A percentile compares a stretch with the other conserved stretches of the same genome.
Evolutionary conservation across 2,888 invertebrate species (phyloP).

Genomic region (Trilocha varians): DNA sequence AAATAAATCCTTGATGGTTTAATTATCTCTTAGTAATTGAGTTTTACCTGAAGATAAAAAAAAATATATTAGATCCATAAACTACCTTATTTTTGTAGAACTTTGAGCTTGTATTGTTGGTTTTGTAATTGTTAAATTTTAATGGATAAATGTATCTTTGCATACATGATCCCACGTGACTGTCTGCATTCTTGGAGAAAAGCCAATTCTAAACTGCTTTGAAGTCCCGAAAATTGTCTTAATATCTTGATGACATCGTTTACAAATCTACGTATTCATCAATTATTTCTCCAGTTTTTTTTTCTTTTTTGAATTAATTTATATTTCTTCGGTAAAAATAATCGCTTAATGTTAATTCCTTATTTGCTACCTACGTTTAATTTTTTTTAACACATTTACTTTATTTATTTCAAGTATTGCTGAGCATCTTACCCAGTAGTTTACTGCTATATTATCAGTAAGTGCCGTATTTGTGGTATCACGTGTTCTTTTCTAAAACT

Average conservation of each 20-base stretch:
- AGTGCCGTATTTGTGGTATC: background rate
- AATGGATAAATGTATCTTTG: background rate
- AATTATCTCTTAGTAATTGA: slow-evolving; percentile 69
- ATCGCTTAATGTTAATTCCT: too few species aligned
- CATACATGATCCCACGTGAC: background rate
- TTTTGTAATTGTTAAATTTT: background rate
- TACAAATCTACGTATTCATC: too few species aligned
- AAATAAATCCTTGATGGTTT: slow-evolving; percentile 69
- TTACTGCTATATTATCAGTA: too few species aligned
- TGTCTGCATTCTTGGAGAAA: background rate
- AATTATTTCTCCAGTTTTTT: too few species aligned
- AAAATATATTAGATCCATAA: slow-evolving; percentile 30
- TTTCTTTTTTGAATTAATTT: too few species aligned
- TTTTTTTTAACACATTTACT: too few species aligned
- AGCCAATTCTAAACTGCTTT: background rate
- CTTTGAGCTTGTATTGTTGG: too few species aligned
- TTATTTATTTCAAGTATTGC: too few species aligned
- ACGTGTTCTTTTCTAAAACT: background rate
- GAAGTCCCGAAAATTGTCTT: background rate
- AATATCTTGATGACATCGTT: background rate
- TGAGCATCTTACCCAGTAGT: too few species aligned
- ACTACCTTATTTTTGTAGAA: too few species aligned
- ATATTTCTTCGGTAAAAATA: too few species aligned
- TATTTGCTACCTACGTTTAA: too few species aligned
- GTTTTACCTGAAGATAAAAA: slow-evolving; percentile 61